Evolutionary conservation across 2,113 vertebrate species (phyloP).

Genomic region (Laticauda laticaudata): DNA sequence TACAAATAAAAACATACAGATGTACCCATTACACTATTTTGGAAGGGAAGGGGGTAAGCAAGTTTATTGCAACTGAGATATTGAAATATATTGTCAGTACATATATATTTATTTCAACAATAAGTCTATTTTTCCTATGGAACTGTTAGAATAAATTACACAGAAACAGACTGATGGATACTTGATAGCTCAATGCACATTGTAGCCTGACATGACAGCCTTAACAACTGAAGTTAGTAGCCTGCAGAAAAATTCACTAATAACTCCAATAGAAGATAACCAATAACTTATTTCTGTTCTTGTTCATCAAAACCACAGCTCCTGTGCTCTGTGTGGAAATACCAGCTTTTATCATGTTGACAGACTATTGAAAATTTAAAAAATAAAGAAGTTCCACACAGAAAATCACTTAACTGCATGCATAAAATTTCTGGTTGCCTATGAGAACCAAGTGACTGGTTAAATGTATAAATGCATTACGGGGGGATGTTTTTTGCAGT

Average conservation of each 20-base stretch:
- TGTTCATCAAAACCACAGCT: not conserved
- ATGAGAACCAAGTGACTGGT: not conserved
- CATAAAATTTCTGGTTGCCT: not conserved
- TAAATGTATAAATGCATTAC: slow-evolving; percentile 24
- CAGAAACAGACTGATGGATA: slow-evolving; percentile 48
- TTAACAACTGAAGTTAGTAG: not conserved
- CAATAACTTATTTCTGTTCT: not conserved
- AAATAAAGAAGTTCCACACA: not conserved
- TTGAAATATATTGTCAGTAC: not conserved
- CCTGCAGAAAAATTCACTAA: not conserved
- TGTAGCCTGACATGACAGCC: not conserved
- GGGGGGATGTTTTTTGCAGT: slow-evolving; percentile 35
- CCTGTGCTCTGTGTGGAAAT: not conserved
- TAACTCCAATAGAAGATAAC: not conserved
- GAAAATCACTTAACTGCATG: not conserved
- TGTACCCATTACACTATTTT: not conserved
- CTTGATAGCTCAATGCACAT: not conserved
- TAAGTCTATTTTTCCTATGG: slow-evolving; percentile 26
- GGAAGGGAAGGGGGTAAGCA: not conserved
- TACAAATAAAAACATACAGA: not conserved
- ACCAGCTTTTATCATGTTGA: not conserved
- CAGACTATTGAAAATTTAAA: not conserved
- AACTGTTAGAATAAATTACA: slow-evolving; percentile 52
- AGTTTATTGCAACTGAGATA: not conserved
- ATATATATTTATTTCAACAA: slow-evolving; percentile 30